Base-by-base conservation (phyloP, 2,888 invertebrate genomes). In the Macaria liturata region DNA sequence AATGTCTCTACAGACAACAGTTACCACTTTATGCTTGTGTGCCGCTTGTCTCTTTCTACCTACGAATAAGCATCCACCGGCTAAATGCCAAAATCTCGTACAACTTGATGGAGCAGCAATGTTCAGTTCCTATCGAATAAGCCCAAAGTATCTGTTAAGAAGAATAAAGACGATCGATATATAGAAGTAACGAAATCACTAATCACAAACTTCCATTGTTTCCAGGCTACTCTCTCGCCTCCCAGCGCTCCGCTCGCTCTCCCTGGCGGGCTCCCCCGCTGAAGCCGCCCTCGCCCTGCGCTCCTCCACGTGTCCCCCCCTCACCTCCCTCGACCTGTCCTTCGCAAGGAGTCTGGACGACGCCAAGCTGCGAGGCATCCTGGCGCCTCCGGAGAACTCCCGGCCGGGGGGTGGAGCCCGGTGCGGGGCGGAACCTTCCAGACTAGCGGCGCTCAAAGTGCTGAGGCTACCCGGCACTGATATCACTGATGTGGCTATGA, bases 291-390 rank as follows among this genome's bases (percentile, higher is more conserved):
- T 96, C 40, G 97, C 97, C 0, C 89, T 98, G 37, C 95, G 97
- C 68, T 95, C 96, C 7, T 95, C 96, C 64, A 94, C 95, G 3
- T 97, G 97, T 72, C 97, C 97, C 0, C 95, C 96, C 0, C 86
- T 97, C 9, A 93, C 95, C 6, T 93, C 94, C 1, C 93, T 98
- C 31, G 97, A 98, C 83, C 87, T 98, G 54, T 97, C 97, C 67
- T 97, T 97, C 91, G 96, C 98, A 7, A 95, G 96, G 3, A 96
- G 96, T 50, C 91, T 98, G 6, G 96, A 96, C 75, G 98, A 98
- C 86, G 94, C 95, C 2, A 96, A 96, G 66, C 92, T 98, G 50
- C 92, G 97, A 49, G 98, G 98, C 70, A 94, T 98, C 43, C 88
- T 98, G 1, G 96, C 97, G 42, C 96, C 98, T 8, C 97, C 97